These are phyloP conservation scores for Sorex fumeus DNA, from an alignment of 2,113 vertebrate species.

Conservation along the genomic window DNA sequence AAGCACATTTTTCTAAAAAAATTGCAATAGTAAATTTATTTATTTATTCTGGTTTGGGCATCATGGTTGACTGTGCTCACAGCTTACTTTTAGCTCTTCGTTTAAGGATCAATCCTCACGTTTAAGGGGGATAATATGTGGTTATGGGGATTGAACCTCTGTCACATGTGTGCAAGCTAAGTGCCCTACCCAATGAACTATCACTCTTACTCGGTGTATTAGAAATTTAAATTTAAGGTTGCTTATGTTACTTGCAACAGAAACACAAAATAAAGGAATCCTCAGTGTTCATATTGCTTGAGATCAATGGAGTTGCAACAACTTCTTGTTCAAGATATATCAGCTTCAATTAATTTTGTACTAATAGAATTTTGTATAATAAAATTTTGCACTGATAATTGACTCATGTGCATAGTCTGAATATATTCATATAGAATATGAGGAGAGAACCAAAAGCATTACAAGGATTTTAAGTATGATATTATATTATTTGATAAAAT, in stretches of 20 bases:
- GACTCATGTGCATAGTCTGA: background rate
- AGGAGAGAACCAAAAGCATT: background rate
- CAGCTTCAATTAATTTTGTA: too few species aligned
- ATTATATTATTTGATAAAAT: background rate
- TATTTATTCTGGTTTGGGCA: too few species aligned
- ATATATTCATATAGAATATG: background rate
- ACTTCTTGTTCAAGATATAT: background rate
- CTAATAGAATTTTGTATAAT: background rate
- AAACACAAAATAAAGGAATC: background rate
- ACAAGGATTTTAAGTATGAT: background rate
- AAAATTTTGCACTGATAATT: background rate
- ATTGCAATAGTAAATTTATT: too few species aligned
- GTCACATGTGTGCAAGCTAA: too few species aligned
- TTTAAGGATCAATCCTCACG: too few species aligned
- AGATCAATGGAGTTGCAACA: background rate
- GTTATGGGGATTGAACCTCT: too few species aligned
- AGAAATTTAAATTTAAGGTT: background rate
- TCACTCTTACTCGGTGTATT: background rate
- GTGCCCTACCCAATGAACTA: too few species aligned
- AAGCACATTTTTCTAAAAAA: background rate
- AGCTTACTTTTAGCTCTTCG: too few species aligned
- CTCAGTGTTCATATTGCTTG: too few species aligned
- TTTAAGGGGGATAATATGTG: too few species aligned
- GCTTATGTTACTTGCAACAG: background rate
- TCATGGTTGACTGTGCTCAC: too few species aligned